Conservation (phyloP, 2,888 invertebrate species). For the Agonopterix subpropinquella region DNA sequence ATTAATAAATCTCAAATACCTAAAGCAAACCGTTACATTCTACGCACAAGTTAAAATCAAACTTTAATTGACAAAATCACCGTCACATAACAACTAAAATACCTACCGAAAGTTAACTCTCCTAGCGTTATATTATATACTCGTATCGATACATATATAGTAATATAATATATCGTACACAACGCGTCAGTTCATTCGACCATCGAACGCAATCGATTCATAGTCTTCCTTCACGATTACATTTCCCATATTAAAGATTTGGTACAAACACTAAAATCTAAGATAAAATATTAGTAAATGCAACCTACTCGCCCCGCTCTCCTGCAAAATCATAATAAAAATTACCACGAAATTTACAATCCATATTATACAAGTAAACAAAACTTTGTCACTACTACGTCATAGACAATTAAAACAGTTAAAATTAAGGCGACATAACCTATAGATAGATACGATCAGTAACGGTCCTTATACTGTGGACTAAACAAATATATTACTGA, state of each 20-base stretch:
- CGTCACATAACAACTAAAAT: conserved; percentile 38
- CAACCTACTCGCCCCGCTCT: conserved; percentile 56
- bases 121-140: background rate
- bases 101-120: conserved; percentile 8
- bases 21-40: conserved; percentile 32
- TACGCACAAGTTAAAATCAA: conserved; percentile 31
- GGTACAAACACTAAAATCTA: conserved; percentile 68
- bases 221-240: conserved; percentile 22
- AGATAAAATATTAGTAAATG: conserved; percentile 74
- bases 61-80: conserved; percentile 64
- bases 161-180: background rate
- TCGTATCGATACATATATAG: background rate
- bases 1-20: conserved; percentile 35
- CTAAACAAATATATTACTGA: conserved; percentile 29
- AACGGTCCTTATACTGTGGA: background rate
- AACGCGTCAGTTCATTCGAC: background rate
- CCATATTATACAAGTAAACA: conserved; percentile 45
- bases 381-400: conserved; percentile 17
- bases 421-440: conserved; percentile 1
- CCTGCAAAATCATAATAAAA: conserved; percentile 36
- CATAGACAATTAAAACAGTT: conserved; percentile 1
- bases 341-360: conserved; percentile 62
- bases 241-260: conserved; percentile 49
- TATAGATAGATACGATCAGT: background rate
- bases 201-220: conserved; percentile 9